Conservation (phyloP, 2,888 invertebrate genomes). For the Seira musarum region DNA sequence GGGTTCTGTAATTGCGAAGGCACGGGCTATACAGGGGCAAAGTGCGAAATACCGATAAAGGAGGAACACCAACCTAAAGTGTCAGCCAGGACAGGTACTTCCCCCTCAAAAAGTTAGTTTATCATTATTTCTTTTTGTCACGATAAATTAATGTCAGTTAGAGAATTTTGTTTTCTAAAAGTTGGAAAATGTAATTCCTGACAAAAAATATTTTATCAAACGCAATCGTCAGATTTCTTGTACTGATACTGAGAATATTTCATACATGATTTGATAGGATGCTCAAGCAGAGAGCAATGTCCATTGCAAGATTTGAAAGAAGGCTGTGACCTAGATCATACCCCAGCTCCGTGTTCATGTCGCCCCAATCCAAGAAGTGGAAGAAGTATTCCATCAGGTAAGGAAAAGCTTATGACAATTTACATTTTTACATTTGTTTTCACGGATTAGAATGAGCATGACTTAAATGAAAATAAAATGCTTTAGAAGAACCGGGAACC, state of each 20-base stretch:
- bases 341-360: conserved; percentile 45
- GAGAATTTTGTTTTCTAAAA: no score
- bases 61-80: conserved; percentile 45
- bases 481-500: no score
- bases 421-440: not conserved
- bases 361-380: conserved; percentile 35
- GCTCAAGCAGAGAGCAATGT: conserved; percentile 32
- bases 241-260: no score
- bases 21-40: conserved; percentile 52
- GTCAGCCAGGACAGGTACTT: conserved; percentile 51
- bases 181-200: no score
- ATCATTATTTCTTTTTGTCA: no score
- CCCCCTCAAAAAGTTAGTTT: no score
- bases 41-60: conserved; percentile 54
- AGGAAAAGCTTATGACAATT: not conserved
- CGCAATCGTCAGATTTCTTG: no score
- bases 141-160: no score
- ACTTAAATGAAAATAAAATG: no score
- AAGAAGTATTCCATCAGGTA: conserved; percentile 24
- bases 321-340: conserved; percentile 24
- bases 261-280: conserved; percentile 22
- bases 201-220: no score
- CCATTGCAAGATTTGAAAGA: conserved; percentile 22
- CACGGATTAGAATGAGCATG: no score
- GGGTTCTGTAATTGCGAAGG: conserved; percentile 50